Evolutionary conservation across 2,888 invertebrate species (phyloP), one percentile per base, ranked within the genome.

Genomic region (Aleiodes leptofemur): DNA sequence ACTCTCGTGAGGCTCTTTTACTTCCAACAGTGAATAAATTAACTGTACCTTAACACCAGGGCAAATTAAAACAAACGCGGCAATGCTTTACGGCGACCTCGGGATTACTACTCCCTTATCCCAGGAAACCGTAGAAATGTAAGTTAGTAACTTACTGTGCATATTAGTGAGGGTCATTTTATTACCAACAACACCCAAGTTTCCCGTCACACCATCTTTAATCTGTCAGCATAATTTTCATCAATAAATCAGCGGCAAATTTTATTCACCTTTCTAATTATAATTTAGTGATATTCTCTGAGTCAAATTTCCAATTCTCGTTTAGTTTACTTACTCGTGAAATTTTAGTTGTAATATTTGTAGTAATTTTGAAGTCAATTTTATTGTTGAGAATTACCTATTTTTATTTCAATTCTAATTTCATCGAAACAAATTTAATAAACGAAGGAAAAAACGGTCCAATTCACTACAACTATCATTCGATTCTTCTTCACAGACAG

Each of bases 41-140:
- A 81, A 80, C 81, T 80, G 77, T 77, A 76, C 69, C 50, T 48
- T 64, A 48, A 48, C 64, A 64, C 64, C 77, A 78, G 69, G 78
- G 81, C 80, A 81, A 82, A 82, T 82, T 82, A 82, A 82, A 82
- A 82, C 81, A 79, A 81, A 82, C 79, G 79, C 76, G 79, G 78
- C 77, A 78, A 79, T 79, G 78, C 80, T 78, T 78, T 73, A 79
- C 78, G 72, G 61, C 74, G 73, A 76, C 73, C 78, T 66, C 70
- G 80, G 79, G 80, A 80, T 80, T 80, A 78, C 43, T 43, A 43
- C 43, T 43, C 43, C 43, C 43, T 43, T 77, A 76, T 69, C 72
- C 64, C 71, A 31, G 64, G 77, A 71, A 74, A 71, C 64, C 72
- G 64, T 64, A 64, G 69, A 75, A 76, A 66, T 64, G 64, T 64